Evolutionary conservation across 2,797 vertebrate species (phyloP).

Genomic region (Lindbergichthys nudifrons): DNA sequence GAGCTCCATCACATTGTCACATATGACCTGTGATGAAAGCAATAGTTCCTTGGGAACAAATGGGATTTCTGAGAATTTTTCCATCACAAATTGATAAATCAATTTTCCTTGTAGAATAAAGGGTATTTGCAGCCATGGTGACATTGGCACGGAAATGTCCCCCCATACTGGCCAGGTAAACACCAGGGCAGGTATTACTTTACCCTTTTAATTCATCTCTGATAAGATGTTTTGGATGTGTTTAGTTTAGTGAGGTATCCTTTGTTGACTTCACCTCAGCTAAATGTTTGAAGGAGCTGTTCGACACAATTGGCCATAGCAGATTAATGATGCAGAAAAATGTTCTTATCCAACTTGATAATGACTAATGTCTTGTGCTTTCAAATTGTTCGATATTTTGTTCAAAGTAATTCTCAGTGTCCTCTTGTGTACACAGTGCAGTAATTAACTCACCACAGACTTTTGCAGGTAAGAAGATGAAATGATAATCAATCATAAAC

Average conservation of each 20-base stretch:
- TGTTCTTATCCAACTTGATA: background rate
- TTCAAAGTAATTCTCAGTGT: background rate
- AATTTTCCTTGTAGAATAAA: background rate
- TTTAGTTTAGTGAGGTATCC: background rate
- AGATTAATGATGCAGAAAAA: background rate
- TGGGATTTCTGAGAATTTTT: constrained; percentile 1
- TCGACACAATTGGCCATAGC: background rate
- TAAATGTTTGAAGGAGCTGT: background rate
- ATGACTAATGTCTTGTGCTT: background rate
- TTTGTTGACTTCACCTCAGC: background rate
- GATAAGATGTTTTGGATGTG: background rate
- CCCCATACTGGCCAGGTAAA: background rate
- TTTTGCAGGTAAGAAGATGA: background rate
- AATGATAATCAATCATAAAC: background rate
- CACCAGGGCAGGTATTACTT: background rate
- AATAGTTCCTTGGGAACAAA: background rate
- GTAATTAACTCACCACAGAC: background rate
- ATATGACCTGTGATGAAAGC: constrained; percentile 24
- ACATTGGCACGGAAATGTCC: background rate
- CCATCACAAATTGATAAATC: too few species aligned
- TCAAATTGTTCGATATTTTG: background rate
- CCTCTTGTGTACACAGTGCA: background rate
- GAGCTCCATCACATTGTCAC: constrained; percentile 2
- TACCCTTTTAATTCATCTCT: background rate
- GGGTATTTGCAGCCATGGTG: background rate